Evolutionary conservation across 2,888 invertebrate genomes (phyloP).

Genomic region (Rhyacophila evoluta): DNA sequence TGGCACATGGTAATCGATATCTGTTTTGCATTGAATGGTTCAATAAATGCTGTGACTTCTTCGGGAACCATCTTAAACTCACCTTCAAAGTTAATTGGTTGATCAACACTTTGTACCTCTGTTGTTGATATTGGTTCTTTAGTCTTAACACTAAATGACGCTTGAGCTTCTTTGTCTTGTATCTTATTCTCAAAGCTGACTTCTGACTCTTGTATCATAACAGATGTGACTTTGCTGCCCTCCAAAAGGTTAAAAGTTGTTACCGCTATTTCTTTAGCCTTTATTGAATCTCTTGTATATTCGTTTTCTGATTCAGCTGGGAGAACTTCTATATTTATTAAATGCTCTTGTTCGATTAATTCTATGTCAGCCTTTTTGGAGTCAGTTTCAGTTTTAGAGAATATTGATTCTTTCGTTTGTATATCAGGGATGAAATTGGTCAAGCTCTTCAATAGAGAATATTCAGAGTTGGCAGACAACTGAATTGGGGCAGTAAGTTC

Average conservation of each 20-base stretch:
- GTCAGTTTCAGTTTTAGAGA: conserved; percentile 65
- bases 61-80: conserved; percentile 69
- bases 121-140: conserved; percentile 73
- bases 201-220: conserved; percentile 78
- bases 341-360: conserved; percentile 73
- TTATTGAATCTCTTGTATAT: conserved; percentile 65
- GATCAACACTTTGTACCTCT: conserved; percentile 72
- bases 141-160: conserved; percentile 71
- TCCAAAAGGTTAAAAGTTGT: conserved; percentile 70
- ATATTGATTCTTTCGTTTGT: conserved; percentile 75
- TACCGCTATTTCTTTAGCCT: conserved; percentile 64
- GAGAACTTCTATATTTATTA: conserved; percentile 71
- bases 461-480: conserved; percentile 61
- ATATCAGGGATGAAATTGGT: conserved; percentile 73
- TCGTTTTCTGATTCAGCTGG: conserved; percentile 72
- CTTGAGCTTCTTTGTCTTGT: conserved; percentile 68
- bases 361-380: conserved; percentile 72
- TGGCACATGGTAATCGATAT: conserved; percentile 72
- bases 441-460: conserved; percentile 68
- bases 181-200: conserved; percentile 67
- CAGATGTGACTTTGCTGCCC: conserved; percentile 70
- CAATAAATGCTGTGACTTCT: conserved; percentile 67
- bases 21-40: conserved; percentile 75
- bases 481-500: conserved; percentile 60
- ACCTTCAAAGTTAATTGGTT: conserved; percentile 66